Conservation (phyloP, 2,113 vertebrate species). For the Dolichallabes microphthalmus region DNA sequence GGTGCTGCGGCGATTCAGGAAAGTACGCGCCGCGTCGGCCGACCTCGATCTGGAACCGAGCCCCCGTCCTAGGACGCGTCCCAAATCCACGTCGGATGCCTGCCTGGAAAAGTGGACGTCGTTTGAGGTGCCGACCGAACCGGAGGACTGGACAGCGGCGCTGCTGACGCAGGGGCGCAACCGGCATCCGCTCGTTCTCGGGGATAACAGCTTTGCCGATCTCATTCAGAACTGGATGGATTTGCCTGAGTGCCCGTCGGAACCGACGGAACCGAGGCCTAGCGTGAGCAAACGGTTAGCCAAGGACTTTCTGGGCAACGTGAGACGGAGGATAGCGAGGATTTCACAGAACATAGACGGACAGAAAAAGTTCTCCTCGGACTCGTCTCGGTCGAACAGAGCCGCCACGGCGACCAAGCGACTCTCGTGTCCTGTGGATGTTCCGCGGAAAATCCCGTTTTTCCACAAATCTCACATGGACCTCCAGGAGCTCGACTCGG, state of each 20-base stretch:
- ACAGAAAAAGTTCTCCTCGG: constrained; percentile 52
- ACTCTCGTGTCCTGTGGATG: constrained; percentile 84
- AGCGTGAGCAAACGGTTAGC: constrained; percentile 75
- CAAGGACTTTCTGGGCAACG: constrained; percentile 87
- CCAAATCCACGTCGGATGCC: constrained; percentile 91
- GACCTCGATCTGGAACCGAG: constrained; percentile 43
- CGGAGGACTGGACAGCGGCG: constrained; percentile 85
- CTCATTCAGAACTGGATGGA: constrained; percentile 99
- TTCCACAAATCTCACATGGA: constrained; percentile 88
- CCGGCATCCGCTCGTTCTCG: constrained; percentile 89
- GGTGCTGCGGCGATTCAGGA: constrained; percentile 70
- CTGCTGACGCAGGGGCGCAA: constrained; percentile 91
- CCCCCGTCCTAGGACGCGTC: constrained; percentile 65
- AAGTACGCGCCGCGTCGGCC: constrained; percentile 74
- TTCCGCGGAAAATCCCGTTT: constrained; percentile 77
- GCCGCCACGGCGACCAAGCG: constrained; percentile 69
- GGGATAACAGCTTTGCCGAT: constrained; percentile 97
- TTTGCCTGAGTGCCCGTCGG: constrained; percentile 79
- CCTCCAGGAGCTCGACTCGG: constrained; percentile 78
- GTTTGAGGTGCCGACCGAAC: constrained; percentile 74
- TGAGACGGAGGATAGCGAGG: constrained; percentile 82
- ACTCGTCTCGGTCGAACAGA: constrained; percentile 49
- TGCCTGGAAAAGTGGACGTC: constrained; percentile 90
- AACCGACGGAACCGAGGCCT: constrained; percentile 66
- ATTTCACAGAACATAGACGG: constrained; percentile 73